phyloP scores from a whole-genome alignment of 2,888 invertebrate genomes.

The Miltochrista miniata region DNA sequence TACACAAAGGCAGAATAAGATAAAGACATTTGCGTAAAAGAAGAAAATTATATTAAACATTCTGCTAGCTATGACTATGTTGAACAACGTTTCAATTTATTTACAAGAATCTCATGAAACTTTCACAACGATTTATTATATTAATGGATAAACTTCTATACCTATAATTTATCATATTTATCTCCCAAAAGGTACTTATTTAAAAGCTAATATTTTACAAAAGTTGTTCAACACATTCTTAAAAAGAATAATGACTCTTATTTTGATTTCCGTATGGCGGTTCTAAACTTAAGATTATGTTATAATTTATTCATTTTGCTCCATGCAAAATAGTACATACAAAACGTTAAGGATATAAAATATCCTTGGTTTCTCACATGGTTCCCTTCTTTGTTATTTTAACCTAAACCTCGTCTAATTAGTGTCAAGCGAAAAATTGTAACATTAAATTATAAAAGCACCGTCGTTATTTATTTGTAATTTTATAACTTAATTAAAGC shows the following conservation, averaged over 20 bases:
- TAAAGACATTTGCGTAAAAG: no score
- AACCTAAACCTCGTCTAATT: conserved; percentile 13
- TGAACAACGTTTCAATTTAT: conserved; percentile 1
- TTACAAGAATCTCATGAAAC: not conserved
- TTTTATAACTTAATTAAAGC: conserved; percentile 30
- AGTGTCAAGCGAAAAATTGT: conserved; percentile 15
- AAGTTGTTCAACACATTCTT: no score
- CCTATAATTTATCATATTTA: no score
- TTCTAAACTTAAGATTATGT: conserved; percentile 16
- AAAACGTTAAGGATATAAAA: conserved; percentile 79
- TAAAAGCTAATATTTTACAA: no score
- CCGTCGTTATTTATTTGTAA: conserved; percentile 34
- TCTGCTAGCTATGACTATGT: conserved; percentile 7
- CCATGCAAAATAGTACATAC: conserved; percentile 93
- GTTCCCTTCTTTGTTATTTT: conserved; percentile 80
- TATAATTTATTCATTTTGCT: conserved; percentile 75
- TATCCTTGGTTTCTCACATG: conserved; percentile 87
- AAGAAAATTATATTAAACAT: conserved; percentile 1
- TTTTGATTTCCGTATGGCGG: conserved; percentile 62
- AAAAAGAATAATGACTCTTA: conserved; percentile 7
- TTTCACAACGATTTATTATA: no score
- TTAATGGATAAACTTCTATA: no score
- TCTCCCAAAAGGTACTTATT: no score
- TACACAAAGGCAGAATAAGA: no score
- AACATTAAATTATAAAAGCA: conserved; percentile 28